Percentiles rank a stretch among this genome's conserved stretches.
phyloP scores from a whole-genome alignment of 2,113 vertebrate genomes.

The Miniopterus natalensis region DNA sequence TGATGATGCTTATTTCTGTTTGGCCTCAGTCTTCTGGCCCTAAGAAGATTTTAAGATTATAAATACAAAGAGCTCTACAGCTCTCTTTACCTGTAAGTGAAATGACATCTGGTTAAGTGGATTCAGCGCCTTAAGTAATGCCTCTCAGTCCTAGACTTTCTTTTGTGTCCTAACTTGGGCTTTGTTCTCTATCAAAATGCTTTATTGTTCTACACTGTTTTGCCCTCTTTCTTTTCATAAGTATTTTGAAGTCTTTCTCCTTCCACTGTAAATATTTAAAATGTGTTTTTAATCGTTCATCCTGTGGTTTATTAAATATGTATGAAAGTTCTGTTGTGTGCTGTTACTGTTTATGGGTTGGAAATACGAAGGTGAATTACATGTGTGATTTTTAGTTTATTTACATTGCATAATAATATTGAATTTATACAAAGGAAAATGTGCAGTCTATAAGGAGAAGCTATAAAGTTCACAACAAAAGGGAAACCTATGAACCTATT shows the following conservation, averaged over 20 bases:
- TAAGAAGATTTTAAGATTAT: slow-evolving; percentile 72
- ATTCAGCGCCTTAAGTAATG: slow-evolving; percentile 67
- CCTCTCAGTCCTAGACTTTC: not conserved
- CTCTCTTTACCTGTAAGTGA: slow-evolving; percentile 67
- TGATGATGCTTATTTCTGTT: slow-evolving; percentile 72
- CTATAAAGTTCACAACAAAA: not conserved
- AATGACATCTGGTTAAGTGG: slow-evolving; percentile 72
- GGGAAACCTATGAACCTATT: not conserved
- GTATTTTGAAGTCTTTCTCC: slow-evolving; percentile 6
- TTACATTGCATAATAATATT: not conserved
- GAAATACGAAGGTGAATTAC: not conserved
- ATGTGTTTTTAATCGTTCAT: not conserved
- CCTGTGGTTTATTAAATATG: slow-evolving; percentile 35
- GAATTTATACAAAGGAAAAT: not conserved
- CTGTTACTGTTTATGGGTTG: not conserved
- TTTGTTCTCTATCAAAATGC: slow-evolving; percentile 29
- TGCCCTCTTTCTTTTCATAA: slow-evolving; percentile 22
- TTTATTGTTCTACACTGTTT: slow-evolving; percentile 36
- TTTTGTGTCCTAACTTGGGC: not conserved
- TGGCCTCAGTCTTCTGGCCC: slow-evolving; percentile 75
- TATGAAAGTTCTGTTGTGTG: not conserved
- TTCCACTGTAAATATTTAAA: slow-evolving; percentile 51
- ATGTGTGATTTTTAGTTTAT: not conserved
- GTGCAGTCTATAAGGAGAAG: not conserved
- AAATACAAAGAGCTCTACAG: slow-evolving; percentile 39